phyloP scores from a whole-genome alignment of 1,140 invertebrate genomes.

The Conus ventricosus region DNA sequence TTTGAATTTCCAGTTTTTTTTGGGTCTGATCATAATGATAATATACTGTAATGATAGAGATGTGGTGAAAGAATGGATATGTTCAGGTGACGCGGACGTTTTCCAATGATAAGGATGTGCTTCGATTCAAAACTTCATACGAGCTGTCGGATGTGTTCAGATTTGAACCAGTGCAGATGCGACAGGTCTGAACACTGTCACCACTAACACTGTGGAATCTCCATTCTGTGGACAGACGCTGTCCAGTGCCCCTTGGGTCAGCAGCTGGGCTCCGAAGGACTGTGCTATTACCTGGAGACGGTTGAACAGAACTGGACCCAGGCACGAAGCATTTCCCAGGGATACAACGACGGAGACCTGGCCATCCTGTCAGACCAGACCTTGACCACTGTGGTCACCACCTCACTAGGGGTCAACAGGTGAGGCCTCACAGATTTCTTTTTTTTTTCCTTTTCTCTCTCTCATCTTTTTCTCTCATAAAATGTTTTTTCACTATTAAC shows the following conservation, averaged over 20 bases:
- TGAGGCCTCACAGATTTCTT: not conserved
- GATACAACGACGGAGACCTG: not conserved
- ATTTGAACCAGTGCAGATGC: no score
- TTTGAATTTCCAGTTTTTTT: no score
- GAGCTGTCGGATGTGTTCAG: no score
- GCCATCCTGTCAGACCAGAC: not conserved
- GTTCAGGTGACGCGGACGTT: no score
- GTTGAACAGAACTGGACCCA: not conserved
- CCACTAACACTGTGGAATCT: not conserved
- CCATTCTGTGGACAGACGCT: not conserved
- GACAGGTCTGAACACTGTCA: no score
- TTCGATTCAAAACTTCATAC: no score
- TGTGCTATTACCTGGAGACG: constrained; percentile 4
- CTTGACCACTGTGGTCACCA: not conserved
- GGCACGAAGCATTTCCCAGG: not conserved
- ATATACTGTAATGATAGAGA: no score
- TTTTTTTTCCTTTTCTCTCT: no score
- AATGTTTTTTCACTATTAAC: no score
- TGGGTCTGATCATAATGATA: no score
- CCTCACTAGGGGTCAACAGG: not conserved
- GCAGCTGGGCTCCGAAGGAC: not conserved
- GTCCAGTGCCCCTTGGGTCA: constrained; percentile 3
- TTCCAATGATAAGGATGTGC: no score
- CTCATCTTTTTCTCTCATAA: no score
- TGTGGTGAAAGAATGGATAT: not conserved